These are phyloP conservation scores for Heterotilapia buettikoferi DNA, from an alignment of 2,113 vertebrate genomes.

Conservation along the genomic window DNA sequence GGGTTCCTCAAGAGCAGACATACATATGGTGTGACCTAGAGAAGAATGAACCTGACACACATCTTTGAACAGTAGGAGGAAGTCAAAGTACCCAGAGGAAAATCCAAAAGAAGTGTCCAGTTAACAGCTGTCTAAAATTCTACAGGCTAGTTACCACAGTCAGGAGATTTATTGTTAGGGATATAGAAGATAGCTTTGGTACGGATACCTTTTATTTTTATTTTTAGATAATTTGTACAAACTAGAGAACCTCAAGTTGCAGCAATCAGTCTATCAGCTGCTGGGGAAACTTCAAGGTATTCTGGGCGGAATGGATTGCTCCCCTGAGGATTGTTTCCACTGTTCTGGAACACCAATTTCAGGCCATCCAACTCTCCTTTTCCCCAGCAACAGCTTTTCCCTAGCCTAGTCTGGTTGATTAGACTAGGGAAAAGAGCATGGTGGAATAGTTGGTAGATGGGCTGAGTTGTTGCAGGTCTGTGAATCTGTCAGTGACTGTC, in stretches of 20 bases:
- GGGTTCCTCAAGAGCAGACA: rapidly evolving
- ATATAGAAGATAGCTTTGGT: background rate
- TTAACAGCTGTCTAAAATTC: background rate
- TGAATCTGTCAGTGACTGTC: background rate
- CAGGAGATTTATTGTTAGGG: background rate
- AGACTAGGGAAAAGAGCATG: background rate
- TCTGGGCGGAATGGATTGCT: background rate
- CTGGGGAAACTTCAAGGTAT: background rate
- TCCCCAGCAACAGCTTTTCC: background rate
- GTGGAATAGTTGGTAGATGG: background rate
- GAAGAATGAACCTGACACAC: rapidly evolving
- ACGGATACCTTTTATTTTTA: background rate
- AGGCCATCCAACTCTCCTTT: background rate
- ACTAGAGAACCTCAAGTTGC: background rate
- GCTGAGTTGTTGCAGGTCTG: background rate
- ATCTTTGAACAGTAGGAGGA: background rate
- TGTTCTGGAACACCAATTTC: background rate
- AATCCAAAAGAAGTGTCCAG: background rate
- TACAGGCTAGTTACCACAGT: background rate
- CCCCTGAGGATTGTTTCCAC: background rate
- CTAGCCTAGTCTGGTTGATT: background rate
- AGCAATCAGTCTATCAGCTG: background rate
- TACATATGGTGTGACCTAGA: background rate
- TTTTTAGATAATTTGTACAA: background rate
- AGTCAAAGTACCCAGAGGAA: rapidly evolving